Evolutionary conservation across 2,797 vertebrate species (phyloP).

Genomic region (Rhinoraja longicauda): DNA sequence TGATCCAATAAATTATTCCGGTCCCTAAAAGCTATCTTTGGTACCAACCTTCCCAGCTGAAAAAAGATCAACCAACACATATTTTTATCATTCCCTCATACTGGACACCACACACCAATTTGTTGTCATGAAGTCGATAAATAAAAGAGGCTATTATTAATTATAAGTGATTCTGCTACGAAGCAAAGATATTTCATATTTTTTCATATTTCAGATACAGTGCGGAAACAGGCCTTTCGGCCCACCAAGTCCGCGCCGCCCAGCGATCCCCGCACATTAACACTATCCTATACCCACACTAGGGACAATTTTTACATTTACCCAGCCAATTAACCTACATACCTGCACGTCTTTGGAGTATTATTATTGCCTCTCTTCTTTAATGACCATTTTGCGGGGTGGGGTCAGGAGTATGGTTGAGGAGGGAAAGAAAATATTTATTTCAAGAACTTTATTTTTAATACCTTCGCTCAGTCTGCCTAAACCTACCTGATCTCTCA

Average conservation of each 20-base stretch:
- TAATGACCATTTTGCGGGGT: neutral
- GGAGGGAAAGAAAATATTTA: neutral
- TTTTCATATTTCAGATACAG: too few species aligned
- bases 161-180: neutral
- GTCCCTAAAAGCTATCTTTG: constrained; percentile 60
- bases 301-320: too few species aligned
- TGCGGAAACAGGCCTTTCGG: too few species aligned
- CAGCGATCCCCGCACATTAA: too few species aligned
- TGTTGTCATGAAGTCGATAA: neutral
- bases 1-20: constrained; percentile 61
- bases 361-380: neutral
- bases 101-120: neutral
- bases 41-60: constrained; percentile 51
- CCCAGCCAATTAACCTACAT: too few species aligned
- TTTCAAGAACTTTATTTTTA: neutral
- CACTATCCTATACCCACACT: too few species aligned
- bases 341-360: too few species aligned
- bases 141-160: neutral
- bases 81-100: neutral
- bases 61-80: neutral
- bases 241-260: too few species aligned
- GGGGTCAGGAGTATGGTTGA: neutral
- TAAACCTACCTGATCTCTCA: too few species aligned
- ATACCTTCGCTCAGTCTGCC: too few species aligned
- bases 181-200: neutral